Base-by-base conservation (phyloP, 2,888 invertebrate species). In the Cerceris ruficornis region DNA sequence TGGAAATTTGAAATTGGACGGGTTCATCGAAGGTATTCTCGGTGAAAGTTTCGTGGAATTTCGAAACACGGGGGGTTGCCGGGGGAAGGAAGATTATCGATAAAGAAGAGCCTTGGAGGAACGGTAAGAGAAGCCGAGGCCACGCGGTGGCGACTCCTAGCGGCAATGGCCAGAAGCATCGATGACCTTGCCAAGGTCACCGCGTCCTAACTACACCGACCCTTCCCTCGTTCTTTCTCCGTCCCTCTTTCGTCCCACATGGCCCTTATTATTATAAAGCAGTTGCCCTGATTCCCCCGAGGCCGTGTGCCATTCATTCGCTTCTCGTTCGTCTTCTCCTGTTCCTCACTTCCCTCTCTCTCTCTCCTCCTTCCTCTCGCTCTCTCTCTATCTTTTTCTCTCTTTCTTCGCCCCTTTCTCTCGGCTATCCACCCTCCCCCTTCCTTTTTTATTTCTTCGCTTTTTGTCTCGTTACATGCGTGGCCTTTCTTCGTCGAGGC, bases 161-260 rank as follows among this genome's bases (percentile, higher is more conserved):
- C 84, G 91, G 90, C 88, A 64, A 73, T 91, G 91, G 89, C 90
- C 92, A 91, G 90, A 91, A 88, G 81, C 80, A 80, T 17, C 60
- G 70, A 80, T 91, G 90, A 91, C 92, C 92, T 92, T 92, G 90
- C 77, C 92, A 92, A 92, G 92, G 92, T 92, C 90, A 91, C 82
- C 64, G 74, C 86, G 85, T 87, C 87, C 89, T 83, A 89, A 91
- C 90, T 86, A 86, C 84, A 86, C 76, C 69, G 76, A 73, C 85
- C 87, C 84, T 87, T 85, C 79, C 80, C 80, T 73, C 80, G n/a
- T 75, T 77, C 72, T 54, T 70, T 49, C 68, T 14, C 28, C 71
- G 72, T 77, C 73, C 28, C 66, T 70, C 80, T 75, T 77, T 73
- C 75, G 73, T 61, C 55, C 75, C 77, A 71, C 79, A 66, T 80